Evolutionary conservation across 2,888 invertebrate species (phyloP).

Genomic region (Dugesia japonica): DNA sequence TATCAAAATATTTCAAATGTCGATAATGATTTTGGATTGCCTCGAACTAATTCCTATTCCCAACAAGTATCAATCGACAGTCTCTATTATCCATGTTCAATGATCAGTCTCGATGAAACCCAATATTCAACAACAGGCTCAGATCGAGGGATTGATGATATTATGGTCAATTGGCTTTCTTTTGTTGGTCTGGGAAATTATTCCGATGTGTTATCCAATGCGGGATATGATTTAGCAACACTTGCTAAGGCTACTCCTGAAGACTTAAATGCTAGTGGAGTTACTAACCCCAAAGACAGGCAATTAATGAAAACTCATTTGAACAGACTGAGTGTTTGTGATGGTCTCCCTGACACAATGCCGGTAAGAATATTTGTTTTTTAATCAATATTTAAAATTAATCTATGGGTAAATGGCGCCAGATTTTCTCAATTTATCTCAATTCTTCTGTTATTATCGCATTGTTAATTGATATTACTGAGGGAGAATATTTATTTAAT

Average conservation of each 20-base stretch:
- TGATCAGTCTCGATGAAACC: not conserved
- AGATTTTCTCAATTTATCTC: no score
- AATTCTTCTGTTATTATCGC: no score
- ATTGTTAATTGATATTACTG: no score
- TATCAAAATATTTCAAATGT: not conserved
- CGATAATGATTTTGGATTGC: not conserved
- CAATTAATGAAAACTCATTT: conserved; percentile 16
- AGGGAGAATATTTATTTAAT: no score
- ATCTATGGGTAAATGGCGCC: no score
- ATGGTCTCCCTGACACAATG: conserved; percentile 17
- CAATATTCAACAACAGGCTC: not conserved
- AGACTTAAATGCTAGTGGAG: conserved; percentile 25
- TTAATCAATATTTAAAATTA: no score
- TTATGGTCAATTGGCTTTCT: conserved; percentile 8
- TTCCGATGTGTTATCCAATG: not conserved
- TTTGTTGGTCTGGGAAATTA: conserved; percentile 10
- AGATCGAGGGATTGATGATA: not conserved
- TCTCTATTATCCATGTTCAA: conserved; percentile 15
- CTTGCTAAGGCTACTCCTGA: conserved; percentile 23
- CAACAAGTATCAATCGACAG: not conserved
- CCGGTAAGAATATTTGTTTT: conserved; percentile 12
- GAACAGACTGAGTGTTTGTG: not conserved
- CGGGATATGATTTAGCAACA: conserved; percentile 28
- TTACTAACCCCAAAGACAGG: conserved; percentile 27
- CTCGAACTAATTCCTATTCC: not conserved